A percentile compares a stretch with the other conserved stretches of the same genome.
These are phyloP conservation scores for Nemotelus pantherinus DNA, from an alignment of 2,888 invertebrate genomes.

Conservation along the genomic window DNA sequence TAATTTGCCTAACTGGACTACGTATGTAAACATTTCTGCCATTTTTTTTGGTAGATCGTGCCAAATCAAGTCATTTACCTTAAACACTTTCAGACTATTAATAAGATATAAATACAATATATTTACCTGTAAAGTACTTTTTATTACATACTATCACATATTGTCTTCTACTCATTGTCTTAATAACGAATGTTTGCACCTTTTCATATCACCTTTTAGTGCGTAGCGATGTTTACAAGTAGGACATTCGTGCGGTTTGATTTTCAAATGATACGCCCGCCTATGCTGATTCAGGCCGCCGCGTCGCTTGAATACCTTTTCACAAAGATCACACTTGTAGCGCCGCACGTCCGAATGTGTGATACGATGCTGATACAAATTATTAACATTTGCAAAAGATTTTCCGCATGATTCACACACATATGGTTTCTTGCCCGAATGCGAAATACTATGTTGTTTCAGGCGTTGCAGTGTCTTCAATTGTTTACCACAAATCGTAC, in stretches of 20 bases:
- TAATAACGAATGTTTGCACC: slow-evolving; percentile 62
- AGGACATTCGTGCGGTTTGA: slow-evolving; percentile 62
- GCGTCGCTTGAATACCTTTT: slow-evolving; percentile 61
- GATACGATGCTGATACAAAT: slow-evolving; percentile 61
- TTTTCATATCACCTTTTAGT: slow-evolving; percentile 62
- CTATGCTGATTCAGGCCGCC: slow-evolving; percentile 63
- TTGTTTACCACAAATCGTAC: slow-evolving; percentile 49
- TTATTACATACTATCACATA: no score
- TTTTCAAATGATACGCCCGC: slow-evolving; percentile 61
- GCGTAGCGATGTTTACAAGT: slow-evolving; percentile 61
- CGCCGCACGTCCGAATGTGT: slow-evolving; percentile 61
- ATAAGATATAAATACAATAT: no score
- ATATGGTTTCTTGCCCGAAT: slow-evolving; percentile 48
- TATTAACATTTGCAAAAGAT: slow-evolving; percentile 50
- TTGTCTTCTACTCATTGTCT: slow-evolving; percentile 34
- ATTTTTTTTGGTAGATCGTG: no score
- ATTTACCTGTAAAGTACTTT: no score
- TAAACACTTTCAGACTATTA: no score
- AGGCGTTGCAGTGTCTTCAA: slow-evolving; percentile 48
- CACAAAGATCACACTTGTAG: slow-evolving; percentile 57
- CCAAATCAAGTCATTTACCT: no score
- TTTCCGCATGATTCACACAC: slow-evolving; percentile 51
- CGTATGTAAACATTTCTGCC: no score
- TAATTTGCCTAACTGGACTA: no score
- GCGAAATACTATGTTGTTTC: slow-evolving; percentile 46